A percentile compares a stretch with the other conserved stretches of the same genome.
Conservation (phyloP, 2,113 vertebrate species). For the Ictalurus punctatus region DNA sequence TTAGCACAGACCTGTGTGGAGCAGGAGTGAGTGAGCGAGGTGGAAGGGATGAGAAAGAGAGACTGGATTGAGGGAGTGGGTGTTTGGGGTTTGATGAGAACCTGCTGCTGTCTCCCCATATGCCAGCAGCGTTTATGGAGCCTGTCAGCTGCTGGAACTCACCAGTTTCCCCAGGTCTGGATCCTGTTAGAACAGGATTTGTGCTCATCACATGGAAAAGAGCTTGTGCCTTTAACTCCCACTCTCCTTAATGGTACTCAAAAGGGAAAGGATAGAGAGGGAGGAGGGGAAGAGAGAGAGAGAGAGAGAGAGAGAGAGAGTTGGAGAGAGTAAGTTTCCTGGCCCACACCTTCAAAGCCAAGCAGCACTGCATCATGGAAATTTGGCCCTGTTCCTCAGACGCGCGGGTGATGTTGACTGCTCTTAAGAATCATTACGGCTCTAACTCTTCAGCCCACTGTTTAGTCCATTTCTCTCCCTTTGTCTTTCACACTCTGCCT, state of each 20-base stretch:
- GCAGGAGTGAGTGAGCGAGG: neutral
- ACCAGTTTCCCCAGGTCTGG: slow-evolving; percentile 59
- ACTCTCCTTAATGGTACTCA: slow-evolving; percentile 68
- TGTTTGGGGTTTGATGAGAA: slow-evolving; percentile 62
- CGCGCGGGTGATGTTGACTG: slow-evolving; percentile 69
- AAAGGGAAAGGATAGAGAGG: slow-evolving; percentile 42
- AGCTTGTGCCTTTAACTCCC: slow-evolving; percentile 66
- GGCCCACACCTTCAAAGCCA: slow-evolving; percentile 77
- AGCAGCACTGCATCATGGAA: slow-evolving; percentile 89
- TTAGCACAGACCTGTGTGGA: slow-evolving; percentile 31
- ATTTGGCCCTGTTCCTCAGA: slow-evolving; percentile 78
- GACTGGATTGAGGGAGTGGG: slow-evolving; percentile 19
- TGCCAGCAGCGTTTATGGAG: slow-evolving; percentile 71
- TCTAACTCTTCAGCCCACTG: slow-evolving; percentile 36
- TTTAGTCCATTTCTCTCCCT: slow-evolving; percentile 51
- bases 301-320: slow-evolving; percentile 41
- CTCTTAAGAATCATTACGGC: slow-evolving; percentile 74
- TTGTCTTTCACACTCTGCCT: slow-evolving; percentile 37
- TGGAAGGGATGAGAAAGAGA: slow-evolving; percentile 19
- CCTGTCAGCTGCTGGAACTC: slow-evolving; percentile 75
- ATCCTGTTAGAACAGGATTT: slow-evolving; percentile 77
- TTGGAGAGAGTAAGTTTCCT: slow-evolving; percentile 66
- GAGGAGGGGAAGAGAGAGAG: slow-evolving; percentile 39
- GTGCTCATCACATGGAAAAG: slow-evolving; percentile 78
- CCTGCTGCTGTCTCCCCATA: slow-evolving; percentile 56